Conservation (phyloP, 2,113 vertebrate genomes). For the Echinops telfairi region DNA sequence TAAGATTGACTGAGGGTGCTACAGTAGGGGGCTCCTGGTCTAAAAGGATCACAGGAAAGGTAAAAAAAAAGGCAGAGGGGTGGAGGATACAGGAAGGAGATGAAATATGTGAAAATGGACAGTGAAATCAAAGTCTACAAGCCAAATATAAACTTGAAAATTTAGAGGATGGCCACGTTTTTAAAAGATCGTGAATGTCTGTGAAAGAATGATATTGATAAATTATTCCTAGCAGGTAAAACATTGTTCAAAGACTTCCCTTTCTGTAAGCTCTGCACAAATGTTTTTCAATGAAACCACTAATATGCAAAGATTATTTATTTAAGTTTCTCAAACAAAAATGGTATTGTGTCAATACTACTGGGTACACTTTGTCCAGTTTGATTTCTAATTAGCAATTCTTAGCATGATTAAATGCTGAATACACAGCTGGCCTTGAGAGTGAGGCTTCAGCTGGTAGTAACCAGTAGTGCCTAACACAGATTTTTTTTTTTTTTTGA, state of each 20-base stretch:
- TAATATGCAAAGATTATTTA: slow-evolving; percentile 79
- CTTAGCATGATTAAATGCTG: slow-evolving; percentile 83
- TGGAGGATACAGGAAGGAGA: background rate
- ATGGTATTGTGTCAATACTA: slow-evolving; percentile 85
- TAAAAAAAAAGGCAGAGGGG: background rate
- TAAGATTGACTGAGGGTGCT: background rate
- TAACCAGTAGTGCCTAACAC: slow-evolving; percentile 90
- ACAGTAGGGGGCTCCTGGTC: background rate
- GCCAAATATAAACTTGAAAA: background rate
- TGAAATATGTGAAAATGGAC: background rate
- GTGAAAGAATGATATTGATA: background rate
- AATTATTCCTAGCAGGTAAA: background rate
- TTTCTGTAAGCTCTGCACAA: slow-evolving; percentile 54
- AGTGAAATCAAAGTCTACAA: background rate
- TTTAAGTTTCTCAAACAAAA: slow-evolving; percentile 85
- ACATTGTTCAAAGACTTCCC: slow-evolving; percentile 21
- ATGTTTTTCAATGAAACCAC: slow-evolving; percentile 73
- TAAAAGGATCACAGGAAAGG: background rate
- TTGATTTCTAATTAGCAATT: slow-evolving; percentile 87
- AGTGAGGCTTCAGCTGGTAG: slow-evolving; percentile 88
- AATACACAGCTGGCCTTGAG: slow-evolving; percentile 87
- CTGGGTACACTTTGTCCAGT: slow-evolving; percentile 87
- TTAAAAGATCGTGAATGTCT: background rate
- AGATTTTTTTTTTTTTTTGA: slow-evolving; percentile 80
- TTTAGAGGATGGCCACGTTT: background rate